Evolutionary conservation across 2,113 vertebrate genomes (phyloP).

Genomic region (Tupaia tana): DNA sequence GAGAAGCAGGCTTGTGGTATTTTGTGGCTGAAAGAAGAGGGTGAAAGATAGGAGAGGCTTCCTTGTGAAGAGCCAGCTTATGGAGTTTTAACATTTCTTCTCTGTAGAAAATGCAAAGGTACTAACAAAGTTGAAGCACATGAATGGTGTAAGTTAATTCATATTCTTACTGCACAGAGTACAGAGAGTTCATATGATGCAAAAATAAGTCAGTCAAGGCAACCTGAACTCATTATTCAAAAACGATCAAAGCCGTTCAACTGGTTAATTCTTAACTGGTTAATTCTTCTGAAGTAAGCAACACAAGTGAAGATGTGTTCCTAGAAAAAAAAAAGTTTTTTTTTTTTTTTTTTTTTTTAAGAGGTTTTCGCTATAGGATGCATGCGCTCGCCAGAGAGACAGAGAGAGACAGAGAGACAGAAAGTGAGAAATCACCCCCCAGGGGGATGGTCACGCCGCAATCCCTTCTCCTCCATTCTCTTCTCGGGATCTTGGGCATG

Average conservation of each 20-base stretch:
- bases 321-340: slow-evolving; percentile 8
- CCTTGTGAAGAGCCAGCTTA: not conserved
- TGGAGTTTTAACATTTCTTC: not conserved
- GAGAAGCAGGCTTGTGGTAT: not conserved
- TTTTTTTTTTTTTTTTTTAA: too few species aligned
- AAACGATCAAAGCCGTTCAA: not conserved
- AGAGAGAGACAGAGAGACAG: too few species aligned
- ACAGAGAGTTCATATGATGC: not conserved
- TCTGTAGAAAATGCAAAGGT: not conserved
- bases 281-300: not conserved
- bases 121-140: not conserved
- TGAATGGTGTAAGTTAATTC: not conserved
- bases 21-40: not conserved
- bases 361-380: too few species aligned
- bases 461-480: too few species aligned
- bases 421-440: too few species aligned
- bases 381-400: too few species aligned
- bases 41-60: not conserved
- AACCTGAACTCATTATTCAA: not conserved
- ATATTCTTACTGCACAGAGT: not conserved
- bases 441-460: too few species aligned
- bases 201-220: not conserved
- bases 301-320: not conserved
- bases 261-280: not conserved
- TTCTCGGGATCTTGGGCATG: too few species aligned